Conservation (phyloP, 2,888 invertebrate species). For the Orthosia gracilis region DNA sequence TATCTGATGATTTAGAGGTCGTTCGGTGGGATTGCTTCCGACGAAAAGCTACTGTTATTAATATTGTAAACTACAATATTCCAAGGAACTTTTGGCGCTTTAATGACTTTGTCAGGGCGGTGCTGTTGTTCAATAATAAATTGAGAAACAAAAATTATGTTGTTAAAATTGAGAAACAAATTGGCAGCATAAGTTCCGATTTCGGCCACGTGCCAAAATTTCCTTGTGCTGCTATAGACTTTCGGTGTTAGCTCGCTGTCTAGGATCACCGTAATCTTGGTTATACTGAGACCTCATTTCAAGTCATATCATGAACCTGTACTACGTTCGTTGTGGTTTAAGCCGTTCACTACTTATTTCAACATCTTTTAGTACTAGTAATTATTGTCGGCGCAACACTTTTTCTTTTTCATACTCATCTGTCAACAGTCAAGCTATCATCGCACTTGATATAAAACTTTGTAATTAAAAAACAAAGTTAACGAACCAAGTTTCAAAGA, state of each 20-base stretch:
- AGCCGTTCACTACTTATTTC: background rate
- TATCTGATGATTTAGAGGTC: slow-evolving; percentile 36
- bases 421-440: background rate
- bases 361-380: background rate
- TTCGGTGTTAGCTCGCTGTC: background rate
- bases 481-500: slow-evolving; percentile 23
- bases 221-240: background rate
- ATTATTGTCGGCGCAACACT: background rate
- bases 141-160: too few species aligned
- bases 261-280: background rate
- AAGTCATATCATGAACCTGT: background rate
- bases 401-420: background rate
- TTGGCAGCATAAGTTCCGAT: background rate
- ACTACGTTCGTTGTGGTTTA: slow-evolving; percentile 1
- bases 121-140: background rate
- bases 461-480: slow-evolving; percentile 10
- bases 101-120: background rate
- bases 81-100: background rate
- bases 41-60: background rate
- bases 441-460: background rate
- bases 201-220: background rate
- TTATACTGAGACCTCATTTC: background rate
- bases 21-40: background rate
- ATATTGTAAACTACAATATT: background rate
- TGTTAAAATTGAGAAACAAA: too few species aligned